Base-by-base conservation (phyloP, 1,140 invertebrate species). In the Drosophila kurseongensis region DNA sequence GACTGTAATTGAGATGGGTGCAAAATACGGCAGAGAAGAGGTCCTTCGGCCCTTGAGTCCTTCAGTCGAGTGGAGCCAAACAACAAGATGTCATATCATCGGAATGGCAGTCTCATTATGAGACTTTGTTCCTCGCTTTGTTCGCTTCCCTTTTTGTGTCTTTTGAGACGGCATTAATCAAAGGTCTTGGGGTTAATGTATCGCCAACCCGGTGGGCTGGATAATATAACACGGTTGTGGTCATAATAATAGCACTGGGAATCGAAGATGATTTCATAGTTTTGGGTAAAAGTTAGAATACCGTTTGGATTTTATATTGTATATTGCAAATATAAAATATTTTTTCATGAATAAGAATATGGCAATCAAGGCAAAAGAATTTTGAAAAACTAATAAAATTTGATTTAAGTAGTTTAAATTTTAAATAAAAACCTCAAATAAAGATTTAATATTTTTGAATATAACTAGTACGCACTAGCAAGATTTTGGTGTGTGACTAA, bases 31-130 rank as follows among this genome's bases (percentile, higher is more conserved):
- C 1, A 29, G 52, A 57, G 40, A 66, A 71, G 51, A 57, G 67
- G 29, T 69, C 52, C 65, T 48, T 69, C 12, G 10, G 41, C 40
- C 44, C 44, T 35, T 38, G 23, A 6, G 38, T n/a, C 40, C 38
- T 56, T 13, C 60, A 42, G 38, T 63, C 56, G 60, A 63, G 60
- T 63, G 38, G 60, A 35, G 13, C 32, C 44, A 32, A 67, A 50
- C 44, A 66, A 65, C 35, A 65, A 50, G 51, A 71, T 71, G 67
- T 71, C 67, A 69, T 68, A 69, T 68, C 67, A 69, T 69, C 67
- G 61, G 50, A 68, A 68, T 65, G 61, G 65, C 59, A 29, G 38
- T 66, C 65, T 67, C 65, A 68, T 68, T 67, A 68, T 61, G 38
- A 40, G 50, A 56, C 41, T 68, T 69, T 54, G 35, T 69, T 56